Evolutionary conservation across 1,140 invertebrate genomes (phyloP).

Genomic region (Drosophila pruinosa): DNA sequence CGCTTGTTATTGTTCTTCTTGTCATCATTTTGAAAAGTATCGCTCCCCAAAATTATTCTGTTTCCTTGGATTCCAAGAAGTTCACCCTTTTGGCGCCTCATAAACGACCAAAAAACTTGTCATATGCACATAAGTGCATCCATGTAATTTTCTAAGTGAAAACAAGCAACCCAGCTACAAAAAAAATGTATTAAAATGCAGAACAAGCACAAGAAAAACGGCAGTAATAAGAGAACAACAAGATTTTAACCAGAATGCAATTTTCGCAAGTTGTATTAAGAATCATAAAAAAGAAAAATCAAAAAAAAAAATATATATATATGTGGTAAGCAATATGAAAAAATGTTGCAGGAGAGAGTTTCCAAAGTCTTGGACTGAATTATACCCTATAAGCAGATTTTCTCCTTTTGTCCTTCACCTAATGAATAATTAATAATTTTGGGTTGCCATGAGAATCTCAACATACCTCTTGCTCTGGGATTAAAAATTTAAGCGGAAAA

Average conservation of each 20-base stretch:
- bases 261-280: constrained; percentile 57
- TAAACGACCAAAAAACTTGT: constrained; percentile 29
- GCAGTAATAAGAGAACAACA: constrained; percentile 20
- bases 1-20: too few species aligned
- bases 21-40: neutral
- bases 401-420: neutral
- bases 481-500: neutral
- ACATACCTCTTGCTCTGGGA: neutral
- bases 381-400: neutral
- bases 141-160: constrained; percentile 68
- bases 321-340: neutral
- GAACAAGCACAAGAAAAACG: constrained; percentile 13
- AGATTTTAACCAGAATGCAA: constrained; percentile 49
- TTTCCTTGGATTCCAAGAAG: too few species aligned
- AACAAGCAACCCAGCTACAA: constrained; percentile 24
- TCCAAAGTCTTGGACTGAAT: neutral
- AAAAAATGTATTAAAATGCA: constrained; percentile 50
- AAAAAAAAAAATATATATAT: constrained; percentile 9
- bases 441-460: too few species aligned
- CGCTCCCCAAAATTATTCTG: neutral
- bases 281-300: constrained; percentile 32
- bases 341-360: neutral
- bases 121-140: constrained; percentile 36
- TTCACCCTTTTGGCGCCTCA: constrained; percentile 22
- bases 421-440: neutral